Evolutionary conservation across 53 echinoderm and acorn worm genomes (phyloP).

Genomic region (Zoroaster sp.): DNA sequence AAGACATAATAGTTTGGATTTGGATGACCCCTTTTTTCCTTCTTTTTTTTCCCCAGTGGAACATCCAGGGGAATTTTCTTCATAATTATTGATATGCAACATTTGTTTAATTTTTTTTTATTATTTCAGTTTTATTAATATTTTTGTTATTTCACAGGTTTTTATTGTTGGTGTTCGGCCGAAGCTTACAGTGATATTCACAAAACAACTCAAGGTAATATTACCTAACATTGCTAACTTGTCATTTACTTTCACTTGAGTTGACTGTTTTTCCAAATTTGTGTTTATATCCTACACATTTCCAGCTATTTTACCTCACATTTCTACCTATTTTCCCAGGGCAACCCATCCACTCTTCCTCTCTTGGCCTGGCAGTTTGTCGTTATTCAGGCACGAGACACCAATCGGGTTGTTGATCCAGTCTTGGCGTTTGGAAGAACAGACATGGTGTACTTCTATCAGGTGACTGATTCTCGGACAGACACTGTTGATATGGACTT

Average conservation of each 20-base stretch:
- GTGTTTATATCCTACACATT: no score
- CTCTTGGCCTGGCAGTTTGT: conserved; percentile 98
- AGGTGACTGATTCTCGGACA: conserved; percentile 79
- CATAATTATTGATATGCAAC: no score
- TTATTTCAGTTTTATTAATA: no score
- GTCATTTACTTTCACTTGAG: no score
- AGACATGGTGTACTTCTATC: conserved; percentile 86
- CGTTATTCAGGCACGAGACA: conserved; percentile 88
- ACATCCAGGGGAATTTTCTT: no score
- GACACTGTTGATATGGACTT: no score
- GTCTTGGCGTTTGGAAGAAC: conserved; percentile 93
- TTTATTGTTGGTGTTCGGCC: conserved; percentile 90
- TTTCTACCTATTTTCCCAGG: conserved; percentile 57
- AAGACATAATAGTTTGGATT: background rate
- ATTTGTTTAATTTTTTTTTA: no score
- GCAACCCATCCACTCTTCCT: conserved; percentile 89
- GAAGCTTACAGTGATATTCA: conserved; percentile 86
- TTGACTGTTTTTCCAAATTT: no score
- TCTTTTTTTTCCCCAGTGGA: no score
- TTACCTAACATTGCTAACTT: no score
- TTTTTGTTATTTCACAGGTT: conserved; percentile 50
- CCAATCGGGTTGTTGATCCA: conserved; percentile 90
- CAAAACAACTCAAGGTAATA: conserved; percentile 98
- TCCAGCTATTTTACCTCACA: no score
- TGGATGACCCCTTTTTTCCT: no score